phyloP scores from a whole-genome alignment of 2,113 vertebrate species.

The Gnathonemus echidnorhynchus region DNA sequence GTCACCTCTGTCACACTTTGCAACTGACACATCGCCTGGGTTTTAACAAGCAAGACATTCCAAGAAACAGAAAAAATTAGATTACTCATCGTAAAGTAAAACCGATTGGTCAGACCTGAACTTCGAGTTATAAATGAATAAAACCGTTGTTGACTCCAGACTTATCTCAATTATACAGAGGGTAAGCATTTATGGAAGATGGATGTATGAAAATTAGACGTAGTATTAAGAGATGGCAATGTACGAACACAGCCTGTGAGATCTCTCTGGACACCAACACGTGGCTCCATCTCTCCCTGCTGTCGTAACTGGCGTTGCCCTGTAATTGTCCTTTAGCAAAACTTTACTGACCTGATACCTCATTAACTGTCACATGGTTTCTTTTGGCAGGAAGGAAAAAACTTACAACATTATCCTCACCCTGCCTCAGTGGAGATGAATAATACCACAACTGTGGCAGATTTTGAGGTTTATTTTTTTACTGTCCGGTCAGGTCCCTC shows the following conservation, averaged over 20 bases:
- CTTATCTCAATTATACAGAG: neutral
- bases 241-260: neutral
- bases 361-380: neutral
- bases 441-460: neutral
- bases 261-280: neutral
- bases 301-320: neutral
- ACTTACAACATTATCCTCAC: conserved; percentile 2
- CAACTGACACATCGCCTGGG: neutral
- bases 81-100: neutral
- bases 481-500: neutral
- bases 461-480: neutral
- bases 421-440: neutral
- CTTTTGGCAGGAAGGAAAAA: neutral
- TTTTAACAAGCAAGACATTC: neutral
- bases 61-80: neutral
- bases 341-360: neutral
- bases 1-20: neutral
- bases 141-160: neutral
- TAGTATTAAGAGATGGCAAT: neutral
- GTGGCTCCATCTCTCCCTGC: neutral
- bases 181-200: neutral
- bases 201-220: neutral
- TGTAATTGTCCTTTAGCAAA: neutral
- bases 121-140: neutral
- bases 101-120: neutral